A percentile compares a stretch with the other conserved stretches of the same genome.
These are phyloP conservation scores for Streblospio benedicti DNA, from an alignment of 1,140 invertebrate genomes.

Conservation along the genomic window DNA sequence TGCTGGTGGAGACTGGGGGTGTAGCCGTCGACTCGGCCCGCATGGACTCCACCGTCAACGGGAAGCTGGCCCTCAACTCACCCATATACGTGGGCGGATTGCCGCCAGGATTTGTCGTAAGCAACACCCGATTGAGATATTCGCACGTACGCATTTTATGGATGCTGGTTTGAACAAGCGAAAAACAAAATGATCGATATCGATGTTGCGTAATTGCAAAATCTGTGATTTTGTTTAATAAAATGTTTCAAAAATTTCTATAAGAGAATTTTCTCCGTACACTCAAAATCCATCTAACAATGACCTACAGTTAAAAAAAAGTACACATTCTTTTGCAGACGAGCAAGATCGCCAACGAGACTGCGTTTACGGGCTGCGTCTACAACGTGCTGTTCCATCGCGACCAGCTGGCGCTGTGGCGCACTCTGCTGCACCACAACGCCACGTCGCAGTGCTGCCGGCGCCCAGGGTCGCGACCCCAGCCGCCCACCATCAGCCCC, in stretches of 20 bases:
- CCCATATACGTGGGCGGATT: constrained; percentile 13
- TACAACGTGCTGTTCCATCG: constrained; percentile 15
- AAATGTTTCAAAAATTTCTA: too few relatives aligned
- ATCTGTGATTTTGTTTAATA: too few relatives aligned
- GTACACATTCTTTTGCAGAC: too few relatives aligned
- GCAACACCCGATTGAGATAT: too few relatives aligned
- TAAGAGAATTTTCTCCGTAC: too few relatives aligned
- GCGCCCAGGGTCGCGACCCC: neutral
- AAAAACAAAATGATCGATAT: too few relatives aligned
- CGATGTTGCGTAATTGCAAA: too few relatives aligned
- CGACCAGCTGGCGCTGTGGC: constrained; percentile 10
- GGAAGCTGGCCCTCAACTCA: constrained; percentile 2
- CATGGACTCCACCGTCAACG: neutral
- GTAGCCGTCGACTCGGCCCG: neutral
- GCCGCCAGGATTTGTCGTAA: too few relatives aligned
- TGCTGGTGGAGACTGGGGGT: constrained; percentile 8
- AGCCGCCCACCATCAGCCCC: neutral
- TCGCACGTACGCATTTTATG: too few relatives aligned
- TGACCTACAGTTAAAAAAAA: too few relatives aligned
- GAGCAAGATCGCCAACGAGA: neutral
- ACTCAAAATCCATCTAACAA: too few relatives aligned
- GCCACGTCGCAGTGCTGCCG: constrained; percentile 12
- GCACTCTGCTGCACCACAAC: neutral
- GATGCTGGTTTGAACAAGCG: too few relatives aligned
- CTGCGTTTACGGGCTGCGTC: constrained; percentile 13